phyloP scores from a whole-genome alignment of 2,797 vertebrate species.

The Megalops cyprinoides region DNA sequence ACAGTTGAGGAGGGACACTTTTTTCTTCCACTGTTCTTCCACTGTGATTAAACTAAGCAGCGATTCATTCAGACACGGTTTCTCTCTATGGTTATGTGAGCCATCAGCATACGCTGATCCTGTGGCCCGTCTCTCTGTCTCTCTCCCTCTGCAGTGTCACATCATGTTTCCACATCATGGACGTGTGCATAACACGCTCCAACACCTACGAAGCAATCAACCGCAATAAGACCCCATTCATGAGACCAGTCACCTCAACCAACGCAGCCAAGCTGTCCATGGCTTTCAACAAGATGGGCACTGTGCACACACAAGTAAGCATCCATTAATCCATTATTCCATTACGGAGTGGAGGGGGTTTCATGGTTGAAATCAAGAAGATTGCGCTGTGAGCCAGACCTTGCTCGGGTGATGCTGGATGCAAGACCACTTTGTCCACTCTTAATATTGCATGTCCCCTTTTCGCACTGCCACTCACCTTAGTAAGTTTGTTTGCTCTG shows the following conservation, averaged over 20 bases:
- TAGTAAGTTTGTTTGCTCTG: neutral
- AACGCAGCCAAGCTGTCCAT: slow-evolving; percentile 80
- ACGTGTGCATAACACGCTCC: slow-evolving; percentile 89
- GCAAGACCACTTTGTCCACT: too few relatives aligned
- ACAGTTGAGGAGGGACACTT: too few relatives aligned
- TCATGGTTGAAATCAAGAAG: neutral
- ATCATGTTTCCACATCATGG: slow-evolving; percentile 99
- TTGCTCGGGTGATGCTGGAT: too few relatives aligned
- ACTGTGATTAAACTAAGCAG: too few relatives aligned
- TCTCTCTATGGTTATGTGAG: too few relatives aligned
- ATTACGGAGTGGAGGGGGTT: neutral
- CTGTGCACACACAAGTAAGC: slow-evolving; percentile 89
- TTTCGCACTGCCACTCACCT: too few relatives aligned
- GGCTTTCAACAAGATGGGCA: slow-evolving; percentile 88
- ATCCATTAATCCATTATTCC: too few relatives aligned
- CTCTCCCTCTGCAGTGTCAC: slow-evolving; percentile 79
- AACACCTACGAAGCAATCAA: slow-evolving; percentile 81
- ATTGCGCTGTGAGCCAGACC: neutral
- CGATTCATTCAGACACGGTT: too few relatives aligned
- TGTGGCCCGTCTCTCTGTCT: neutral
- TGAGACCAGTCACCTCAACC: slow-evolving; percentile 84
- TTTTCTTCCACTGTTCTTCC: too few relatives aligned
- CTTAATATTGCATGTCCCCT: too few relatives aligned
- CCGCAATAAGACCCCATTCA: slow-evolving; percentile 87
- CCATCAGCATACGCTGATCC: too few relatives aligned